Evolutionary conservation across 2,888 invertebrate species (phyloP).

Genomic region (Dynastes tityus): DNA sequence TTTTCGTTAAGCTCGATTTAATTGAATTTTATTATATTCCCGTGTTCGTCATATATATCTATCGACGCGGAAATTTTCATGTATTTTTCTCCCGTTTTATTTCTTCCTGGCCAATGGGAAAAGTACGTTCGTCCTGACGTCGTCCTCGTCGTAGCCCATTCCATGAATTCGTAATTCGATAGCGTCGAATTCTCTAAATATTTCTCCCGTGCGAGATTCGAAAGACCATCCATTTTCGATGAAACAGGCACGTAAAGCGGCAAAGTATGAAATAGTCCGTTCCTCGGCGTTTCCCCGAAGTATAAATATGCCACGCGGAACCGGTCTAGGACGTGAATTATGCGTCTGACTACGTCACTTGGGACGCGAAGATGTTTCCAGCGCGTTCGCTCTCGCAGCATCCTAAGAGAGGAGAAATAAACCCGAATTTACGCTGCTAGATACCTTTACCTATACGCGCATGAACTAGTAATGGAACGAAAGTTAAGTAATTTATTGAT

Average conservation of each 20-base stretch:
- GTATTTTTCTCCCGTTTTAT: background rate
- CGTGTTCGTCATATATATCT: background rate
- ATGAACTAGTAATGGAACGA: no score
- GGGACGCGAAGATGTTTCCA: conserved; percentile 22
- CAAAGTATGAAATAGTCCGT: conserved; percentile 23
- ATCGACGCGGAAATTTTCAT: background rate
- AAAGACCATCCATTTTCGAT: conserved; percentile 25
- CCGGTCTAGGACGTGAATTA: conserved; percentile 32
- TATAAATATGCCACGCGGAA: conserved; percentile 37
- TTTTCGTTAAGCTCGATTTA: background rate
- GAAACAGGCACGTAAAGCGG: background rate
- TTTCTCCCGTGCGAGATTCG: conserved; percentile 17
- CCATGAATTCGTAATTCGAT: conserved; percentile 19
- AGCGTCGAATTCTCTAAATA: conserved; percentile 22
- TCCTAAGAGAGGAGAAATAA: background rate
- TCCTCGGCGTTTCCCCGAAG: conserved; percentile 10
- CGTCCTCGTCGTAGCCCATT: background rate
- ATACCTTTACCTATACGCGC: no score
- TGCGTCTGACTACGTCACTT: conserved; percentile 30
- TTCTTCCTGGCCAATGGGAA: background rate
- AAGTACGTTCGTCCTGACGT: background rate
- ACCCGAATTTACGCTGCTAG: background rate
- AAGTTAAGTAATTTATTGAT: no score
- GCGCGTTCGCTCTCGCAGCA: background rate
- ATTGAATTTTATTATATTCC: background rate